Evolutionary conservation across 1,140 invertebrate genomes (phyloP), one percentile per base, ranked within the genome.

Genomic region (Sminthurides bifidus): DNA sequence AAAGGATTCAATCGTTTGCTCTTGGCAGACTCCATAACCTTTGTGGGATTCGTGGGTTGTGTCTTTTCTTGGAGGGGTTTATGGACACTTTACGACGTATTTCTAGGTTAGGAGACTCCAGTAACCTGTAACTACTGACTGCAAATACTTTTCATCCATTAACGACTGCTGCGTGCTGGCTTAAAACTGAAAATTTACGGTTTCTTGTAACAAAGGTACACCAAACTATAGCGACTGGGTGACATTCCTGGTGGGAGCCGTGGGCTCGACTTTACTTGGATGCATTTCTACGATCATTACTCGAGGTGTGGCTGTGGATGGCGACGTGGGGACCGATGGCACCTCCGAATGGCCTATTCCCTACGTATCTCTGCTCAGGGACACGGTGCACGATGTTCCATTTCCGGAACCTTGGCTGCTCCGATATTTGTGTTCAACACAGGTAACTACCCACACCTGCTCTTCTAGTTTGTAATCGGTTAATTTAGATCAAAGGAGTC

Each of bases 51-150:
- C 66, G 67, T 85, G 50, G 85, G 85, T 3, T 86, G 85, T 1
- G 80, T 90, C 26, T 89, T 89, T 69, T 81, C 87, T 0, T 91
- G 87, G 87, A 75, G 87, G 43, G 86, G 86, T 5, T 77, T 89
- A 29, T 90, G 87, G 87, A 82, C 78, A 54, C 65, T 84, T 19
- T 73, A 87, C 1, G 82, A 90, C 67, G 71, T 83, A n/a, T 29
- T 29, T 54, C 35, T 49, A n/a, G 29, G 46, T 49, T 33, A 49
- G 24, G 8, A 10, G 41, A n/a, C n/a, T n/a, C n/a, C n/a, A n/a
- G n/a, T n/a, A n/a, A n/a, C n/a, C n/a, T n/a, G n/a, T n/a, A n/a
- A n/a, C n/a, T n/a, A n/a, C n/a, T n/a, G n/a, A n/a, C n/a, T n/a
- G n/a, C n/a, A n/a, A n/a, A n/a, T n/a, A n/a, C n/a, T n/a, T n/a